Evolutionary conservation across 2,888 invertebrate species (phyloP).

Genomic region (Lingula anatina): DNA sequence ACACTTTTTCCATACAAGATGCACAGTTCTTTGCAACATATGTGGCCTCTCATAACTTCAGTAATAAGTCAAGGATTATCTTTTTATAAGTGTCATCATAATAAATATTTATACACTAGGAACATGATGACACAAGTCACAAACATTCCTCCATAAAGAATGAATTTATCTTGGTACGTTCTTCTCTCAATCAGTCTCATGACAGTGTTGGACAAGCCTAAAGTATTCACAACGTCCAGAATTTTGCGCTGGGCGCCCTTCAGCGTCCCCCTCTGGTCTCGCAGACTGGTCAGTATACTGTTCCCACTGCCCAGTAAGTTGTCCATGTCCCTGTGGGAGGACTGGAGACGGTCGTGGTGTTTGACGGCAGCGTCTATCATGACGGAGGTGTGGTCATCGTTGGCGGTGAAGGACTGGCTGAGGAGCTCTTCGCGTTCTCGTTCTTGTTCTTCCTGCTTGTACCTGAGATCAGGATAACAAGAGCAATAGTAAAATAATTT

Average conservation of each 20-base stretch:
- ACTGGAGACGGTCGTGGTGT: conserved; percentile 70
- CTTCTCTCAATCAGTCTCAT: conserved; percentile 88
- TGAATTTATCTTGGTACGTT: conserved; percentile 80
- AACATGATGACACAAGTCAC: conserved; percentile 75
- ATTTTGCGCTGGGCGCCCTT: conserved; percentile 83
- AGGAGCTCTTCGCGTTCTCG: conserved; percentile 80
- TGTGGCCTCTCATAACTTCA: too few relatives aligned
- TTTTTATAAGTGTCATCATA: too few relatives aligned
- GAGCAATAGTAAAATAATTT: too few relatives aligned
- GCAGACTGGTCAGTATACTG: conserved; percentile 72
- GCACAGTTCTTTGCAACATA: too few relatives aligned
- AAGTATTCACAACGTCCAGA: conserved; percentile 82
- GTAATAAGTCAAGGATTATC: too few relatives aligned
- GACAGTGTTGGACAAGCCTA: conserved; percentile 91
- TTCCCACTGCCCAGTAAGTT: conserved; percentile 73
- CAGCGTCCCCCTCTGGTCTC: conserved; percentile 75
- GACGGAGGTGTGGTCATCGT: conserved; percentile 73
- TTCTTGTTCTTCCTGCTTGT: conserved; percentile 66
- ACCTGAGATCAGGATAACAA: too few relatives aligned
- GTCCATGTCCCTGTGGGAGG: conserved; percentile 79
- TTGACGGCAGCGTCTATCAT: conserved; percentile 81
- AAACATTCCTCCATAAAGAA: conserved; percentile 82
- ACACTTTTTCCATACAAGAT: too few relatives aligned
- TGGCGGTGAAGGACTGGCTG: conserved; percentile 63
- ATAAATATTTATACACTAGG: conserved; percentile 63